These are phyloP conservation scores for Zoroaster sp. DNA, from an alignment of 53 echinoderm and acorn worm genomes.

Conservation along the genomic window DNA sequence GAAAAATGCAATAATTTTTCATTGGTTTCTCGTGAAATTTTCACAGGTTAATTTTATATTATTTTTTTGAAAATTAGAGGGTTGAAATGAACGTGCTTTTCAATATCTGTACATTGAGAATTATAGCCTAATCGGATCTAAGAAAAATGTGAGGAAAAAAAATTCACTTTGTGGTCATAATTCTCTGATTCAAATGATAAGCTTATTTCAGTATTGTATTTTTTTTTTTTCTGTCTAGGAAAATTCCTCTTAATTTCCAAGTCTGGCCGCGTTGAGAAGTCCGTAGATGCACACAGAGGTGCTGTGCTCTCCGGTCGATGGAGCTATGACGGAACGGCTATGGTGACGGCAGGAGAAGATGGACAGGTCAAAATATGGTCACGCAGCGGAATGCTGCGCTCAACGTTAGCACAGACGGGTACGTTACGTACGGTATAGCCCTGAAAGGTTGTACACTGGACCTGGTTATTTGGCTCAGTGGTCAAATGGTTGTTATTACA, in stretches of 20 bases:
- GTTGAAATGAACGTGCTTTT: no score
- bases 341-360: constrained; percentile 98
- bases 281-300: constrained; percentile 95
- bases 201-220: not conserved
- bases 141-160: no score
- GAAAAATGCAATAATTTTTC: no score
- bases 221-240: constrained; percentile 48
- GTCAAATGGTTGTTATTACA: no score
- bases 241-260: constrained; percentile 94
- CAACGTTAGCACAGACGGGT: constrained; percentile 96
- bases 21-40: no score
- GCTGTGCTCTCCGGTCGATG: constrained; percentile 96
- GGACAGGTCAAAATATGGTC: constrained; percentile 99
- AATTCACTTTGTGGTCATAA: no score
- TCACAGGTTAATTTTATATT: no score
- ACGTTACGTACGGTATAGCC: no score
- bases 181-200: no score
- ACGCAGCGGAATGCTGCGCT: constrained; percentile 95
- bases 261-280: constrained; percentile 97
- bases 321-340: constrained; percentile 99
- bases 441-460: not conserved
- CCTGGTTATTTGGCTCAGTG: not conserved
- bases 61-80: no score
- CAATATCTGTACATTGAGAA: no score
- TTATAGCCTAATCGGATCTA: no score